Evolutionary conservation across 2,888 invertebrate genomes (phyloP), one percentile per base, ranked within the genome.

Genomic region (Stenodera caucasica): DNA sequence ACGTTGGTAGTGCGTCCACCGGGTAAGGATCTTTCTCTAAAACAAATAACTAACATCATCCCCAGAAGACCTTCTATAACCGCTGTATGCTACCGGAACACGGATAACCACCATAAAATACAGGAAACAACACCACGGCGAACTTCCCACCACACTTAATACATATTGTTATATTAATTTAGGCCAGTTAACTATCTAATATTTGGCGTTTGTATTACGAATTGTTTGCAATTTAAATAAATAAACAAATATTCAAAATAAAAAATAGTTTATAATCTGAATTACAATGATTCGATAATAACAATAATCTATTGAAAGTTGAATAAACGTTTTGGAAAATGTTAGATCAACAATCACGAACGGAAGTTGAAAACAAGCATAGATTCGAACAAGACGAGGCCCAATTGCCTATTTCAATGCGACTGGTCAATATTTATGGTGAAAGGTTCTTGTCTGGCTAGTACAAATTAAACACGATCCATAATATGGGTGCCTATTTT

Each of bases 1-100:
- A 94, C 69, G 92, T 92, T 63, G 93, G 93, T 78, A 95, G 84
- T 60, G 93, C 91, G 81, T 94, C 93, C 72, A 93, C 90, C 37
- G 92, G 91, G 82, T 92, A 92, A 61, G 91, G 92, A 84, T 94
- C 94, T 84, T 91, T 92, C 77, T 94, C 94, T 91, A 85, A 21
- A 84, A 84, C 64, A 73, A 75, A 45, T 23, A 45, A 45, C 45
- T 45, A 45, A 45, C 45, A 45, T 45, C 45, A 45, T 45, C 45
- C 45, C 45, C 45, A 23, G 45, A 45, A 45, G 45, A 45, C 45
- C 45, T 23, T 45, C 12, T n/a, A 45, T 45, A 45, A 23, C 45
- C 21, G 45, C 45, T 45, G 45, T n/a, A 45, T 45, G 45, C 45
- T 45, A 45, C 45, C 45, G 45, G 45, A 45, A 45, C 45, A 45